phyloP scores from a whole-genome alignment of 37 sponge, comb jelly and placozoan genomes.

The Mnemiopsis leidyi region DNA sequence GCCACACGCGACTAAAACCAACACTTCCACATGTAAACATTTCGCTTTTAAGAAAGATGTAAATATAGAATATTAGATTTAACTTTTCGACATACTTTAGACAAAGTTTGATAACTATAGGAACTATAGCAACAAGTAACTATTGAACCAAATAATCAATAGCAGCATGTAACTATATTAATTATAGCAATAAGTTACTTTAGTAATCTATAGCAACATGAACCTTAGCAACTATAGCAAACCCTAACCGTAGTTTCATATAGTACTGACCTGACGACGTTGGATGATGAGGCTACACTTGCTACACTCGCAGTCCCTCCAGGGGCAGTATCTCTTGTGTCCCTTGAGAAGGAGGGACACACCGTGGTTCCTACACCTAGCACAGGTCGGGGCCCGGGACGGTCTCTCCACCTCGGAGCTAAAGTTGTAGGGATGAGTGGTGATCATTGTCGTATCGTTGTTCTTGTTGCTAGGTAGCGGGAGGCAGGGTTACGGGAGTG shows the following conservation, averaged over 20 bases:
- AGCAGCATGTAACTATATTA: too few species aligned
- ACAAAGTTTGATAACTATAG: too few species aligned
- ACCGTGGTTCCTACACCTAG: constrained; percentile 62
- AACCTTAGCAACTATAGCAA: too few species aligned
- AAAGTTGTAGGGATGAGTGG: constrained; percentile 46
- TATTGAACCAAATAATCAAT: too few species aligned
- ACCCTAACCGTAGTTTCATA: too few species aligned
- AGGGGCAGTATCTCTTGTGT: constrained; percentile 61
- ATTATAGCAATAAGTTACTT: too few species aligned
- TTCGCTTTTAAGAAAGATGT: too few species aligned
- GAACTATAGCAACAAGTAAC: too few species aligned
- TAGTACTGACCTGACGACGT: constrained; percentile 30
- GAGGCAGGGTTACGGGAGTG: not conserved
- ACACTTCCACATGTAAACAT: not conserved
- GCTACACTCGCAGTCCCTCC: constrained; percentile 67
- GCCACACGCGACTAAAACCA: not conserved
- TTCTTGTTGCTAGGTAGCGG: not conserved
- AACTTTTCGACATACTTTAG: too few species aligned
- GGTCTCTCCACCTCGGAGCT: not conserved
- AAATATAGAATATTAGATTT: too few species aligned
- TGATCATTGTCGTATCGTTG: constrained; percentile 19
- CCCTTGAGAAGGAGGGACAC: constrained; percentile 55
- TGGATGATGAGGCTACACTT: constrained; percentile 66
- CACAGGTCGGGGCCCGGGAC: constrained; percentile 63
- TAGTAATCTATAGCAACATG: too few species aligned